Evolutionary conservation across 2,888 invertebrate genomes (phyloP).

Genomic region (Tinea semifulvella): DNA sequence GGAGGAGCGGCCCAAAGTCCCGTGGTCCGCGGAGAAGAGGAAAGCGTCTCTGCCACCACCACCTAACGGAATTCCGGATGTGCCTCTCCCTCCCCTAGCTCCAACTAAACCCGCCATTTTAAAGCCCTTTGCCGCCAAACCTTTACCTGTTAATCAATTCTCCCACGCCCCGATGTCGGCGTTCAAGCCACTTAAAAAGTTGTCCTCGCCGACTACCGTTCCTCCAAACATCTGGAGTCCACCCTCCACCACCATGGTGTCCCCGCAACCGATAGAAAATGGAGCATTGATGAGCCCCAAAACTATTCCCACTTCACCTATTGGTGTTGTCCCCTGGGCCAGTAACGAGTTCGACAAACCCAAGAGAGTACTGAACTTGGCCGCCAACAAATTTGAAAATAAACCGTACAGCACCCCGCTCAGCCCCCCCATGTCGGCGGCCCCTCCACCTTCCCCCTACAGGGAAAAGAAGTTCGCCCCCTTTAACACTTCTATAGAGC

Average conservation of each 20-base stretch:
- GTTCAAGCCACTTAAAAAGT: conserved; percentile 70
- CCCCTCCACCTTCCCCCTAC: conserved; percentile 14
- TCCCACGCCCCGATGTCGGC: conserved; percentile 82
- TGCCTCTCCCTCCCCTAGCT: conserved; percentile 26
- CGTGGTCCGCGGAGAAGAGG: conserved; percentile 49
- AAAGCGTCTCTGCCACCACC: conserved; percentile 41
- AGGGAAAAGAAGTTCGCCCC: conserved; percentile 23
- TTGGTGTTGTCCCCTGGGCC: conserved; percentile 51
- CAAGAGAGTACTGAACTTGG: conserved; percentile 57
- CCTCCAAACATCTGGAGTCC: conserved; percentile 53
- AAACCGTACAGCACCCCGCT: not conserved
- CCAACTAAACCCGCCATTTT: conserved; percentile 37
- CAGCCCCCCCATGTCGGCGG: not conserved
- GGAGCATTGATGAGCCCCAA: conserved; percentile 25
- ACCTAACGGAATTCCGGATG: conserved; percentile 18
- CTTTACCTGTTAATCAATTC: conserved; percentile 74
- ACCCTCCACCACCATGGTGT: conserved; percentile 37
- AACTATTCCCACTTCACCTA: conserved; percentile 24
- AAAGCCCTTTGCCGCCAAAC: conserved; percentile 63
- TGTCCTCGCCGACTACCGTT: conserved; percentile 40
- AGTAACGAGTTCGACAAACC: conserved; percentile 42
- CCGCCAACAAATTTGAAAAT: conserved; percentile 65
- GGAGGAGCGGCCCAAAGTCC: conserved; percentile 40
- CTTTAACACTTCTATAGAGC: conserved; percentile 17
- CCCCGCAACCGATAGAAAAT: conserved; percentile 26